Percentiles rank a stretch among this genome's conserved stretches.
Evolutionary conservation across 2,113 vertebrate species (phyloP).

Genomic region (Sebastes schlegelii): DNA sequence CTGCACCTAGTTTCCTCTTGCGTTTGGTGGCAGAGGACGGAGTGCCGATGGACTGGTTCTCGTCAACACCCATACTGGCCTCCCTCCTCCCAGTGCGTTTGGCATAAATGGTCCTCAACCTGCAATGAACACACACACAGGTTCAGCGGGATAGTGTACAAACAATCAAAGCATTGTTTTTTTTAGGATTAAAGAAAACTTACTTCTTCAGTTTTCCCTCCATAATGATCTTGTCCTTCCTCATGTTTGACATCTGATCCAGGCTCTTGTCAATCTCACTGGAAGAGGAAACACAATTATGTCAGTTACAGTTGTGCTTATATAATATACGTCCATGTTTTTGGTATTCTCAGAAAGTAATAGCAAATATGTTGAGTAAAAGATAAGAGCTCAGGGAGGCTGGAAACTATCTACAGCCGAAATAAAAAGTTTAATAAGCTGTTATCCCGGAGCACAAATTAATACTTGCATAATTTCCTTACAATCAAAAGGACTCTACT

Average conservation of each 20-base stretch:
- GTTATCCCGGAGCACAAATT: constrained; percentile 33
- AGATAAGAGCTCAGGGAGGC: constrained; percentile 25
- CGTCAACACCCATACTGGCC: constrained; percentile 85
- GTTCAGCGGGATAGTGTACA: not conserved
- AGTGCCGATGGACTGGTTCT: constrained; percentile 87
- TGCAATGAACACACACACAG: constrained; percentile 67
- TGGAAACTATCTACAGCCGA: constrained; percentile 11
- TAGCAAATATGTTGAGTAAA: constrained; percentile 3
- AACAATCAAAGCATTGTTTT: not conserved
- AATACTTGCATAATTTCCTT: constrained; percentile 51
- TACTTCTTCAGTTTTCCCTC: constrained; percentile 99
- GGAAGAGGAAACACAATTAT: constrained; percentile 61
- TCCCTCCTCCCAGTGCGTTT: constrained; percentile 96
- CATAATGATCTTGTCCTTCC: constrained; percentile 98
- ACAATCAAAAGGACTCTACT: constrained; percentile 42
- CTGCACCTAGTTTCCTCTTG: constrained; percentile 88
- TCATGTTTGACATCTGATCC: constrained; percentile 98
- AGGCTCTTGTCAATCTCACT: constrained; percentile 99
- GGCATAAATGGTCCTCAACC: constrained; percentile 93
- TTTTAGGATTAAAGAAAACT: constrained; percentile 65
- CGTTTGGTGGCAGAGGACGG: constrained; percentile 89
- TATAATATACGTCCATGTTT: not conserved
- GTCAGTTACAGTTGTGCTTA: constrained; percentile 21
- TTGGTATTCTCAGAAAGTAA: constrained; percentile 10
- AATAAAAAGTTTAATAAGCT: constrained; percentile 37